Evolutionary conservation across 2,888 invertebrate genomes (phyloP).

Genomic region (Bellardia bayeri): DNA sequence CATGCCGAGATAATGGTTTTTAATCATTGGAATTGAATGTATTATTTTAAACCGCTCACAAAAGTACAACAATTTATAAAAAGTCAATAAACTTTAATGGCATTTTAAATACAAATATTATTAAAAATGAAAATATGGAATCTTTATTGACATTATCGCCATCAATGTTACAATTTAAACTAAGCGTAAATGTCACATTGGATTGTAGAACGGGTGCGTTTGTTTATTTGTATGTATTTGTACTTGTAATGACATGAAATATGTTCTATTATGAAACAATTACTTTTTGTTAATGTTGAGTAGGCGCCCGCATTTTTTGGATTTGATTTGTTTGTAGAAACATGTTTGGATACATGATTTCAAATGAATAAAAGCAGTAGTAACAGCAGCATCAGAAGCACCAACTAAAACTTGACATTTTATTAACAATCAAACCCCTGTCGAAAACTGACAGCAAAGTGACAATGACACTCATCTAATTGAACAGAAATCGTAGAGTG

Average conservation of each 20-base stretch:
- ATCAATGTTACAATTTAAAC: constrained; percentile 34
- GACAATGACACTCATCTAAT: constrained; percentile 63
- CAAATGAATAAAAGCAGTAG: constrained; percentile 35
- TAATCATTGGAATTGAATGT: neutral
- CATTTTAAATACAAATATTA: constrained; percentile 25
- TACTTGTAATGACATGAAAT: constrained; percentile 48
- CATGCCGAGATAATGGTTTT: too few relatives aligned
- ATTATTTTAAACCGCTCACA: neutral
- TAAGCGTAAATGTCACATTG: constrained; percentile 46
- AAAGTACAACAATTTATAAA: neutral
- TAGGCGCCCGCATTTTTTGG: constrained; percentile 57
- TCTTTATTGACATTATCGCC: constrained; percentile 58
- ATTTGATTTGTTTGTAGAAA: constrained; percentile 52
- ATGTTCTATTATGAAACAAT: constrained; percentile 15
- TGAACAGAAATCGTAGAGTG: constrained; percentile 32
- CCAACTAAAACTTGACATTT: constrained; percentile 36
- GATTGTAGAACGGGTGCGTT: neutral
- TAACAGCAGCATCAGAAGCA: constrained; percentile 41
- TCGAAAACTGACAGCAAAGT: constrained; percentile 68
- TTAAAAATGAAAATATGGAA: constrained; percentile 11
- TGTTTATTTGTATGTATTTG: neutral
- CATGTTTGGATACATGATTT: constrained; percentile 56
- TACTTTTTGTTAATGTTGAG: constrained; percentile 33
- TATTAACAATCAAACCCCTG: constrained; percentile 67
- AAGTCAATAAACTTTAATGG: constrained; percentile 58